Evolutionary conservation across 2,888 invertebrate genomes (phyloP).

Genomic region (Epinotia nisella): DNA sequence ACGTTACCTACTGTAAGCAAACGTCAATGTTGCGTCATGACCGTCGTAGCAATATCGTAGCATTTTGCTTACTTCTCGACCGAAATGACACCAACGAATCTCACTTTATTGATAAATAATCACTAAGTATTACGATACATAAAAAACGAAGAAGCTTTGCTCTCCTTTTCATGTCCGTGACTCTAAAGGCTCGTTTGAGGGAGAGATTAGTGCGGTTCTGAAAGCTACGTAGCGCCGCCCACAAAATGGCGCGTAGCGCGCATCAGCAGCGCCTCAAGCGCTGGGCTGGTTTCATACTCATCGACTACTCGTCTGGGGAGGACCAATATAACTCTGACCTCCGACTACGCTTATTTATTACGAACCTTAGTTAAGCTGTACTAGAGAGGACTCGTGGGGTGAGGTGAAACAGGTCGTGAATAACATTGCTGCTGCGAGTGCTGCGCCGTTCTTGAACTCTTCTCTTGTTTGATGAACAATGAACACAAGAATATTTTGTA

Average conservation of each 20-base stretch:
- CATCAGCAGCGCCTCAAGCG: constrained; percentile 43
- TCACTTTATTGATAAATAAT: background rate
- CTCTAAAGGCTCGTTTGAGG: constrained; percentile 57
- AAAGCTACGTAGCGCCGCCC: constrained; percentile 66
- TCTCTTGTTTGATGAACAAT: too few relatives aligned
- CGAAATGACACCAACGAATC: background rate
- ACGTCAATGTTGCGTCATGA: too few relatives aligned
- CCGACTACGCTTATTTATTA: background rate
- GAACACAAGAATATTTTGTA: too few relatives aligned
- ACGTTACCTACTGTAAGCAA: too few relatives aligned
- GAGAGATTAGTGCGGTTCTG: constrained; percentile 53
- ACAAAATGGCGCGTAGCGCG: constrained; percentile 71
- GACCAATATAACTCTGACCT: background rate
- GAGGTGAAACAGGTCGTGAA: too few relatives aligned
- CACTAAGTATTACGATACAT: constrained; percentile 45
- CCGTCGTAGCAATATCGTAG: constrained; percentile 1
- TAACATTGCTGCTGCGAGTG: too few relatives aligned
- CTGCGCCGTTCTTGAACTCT: too few relatives aligned
- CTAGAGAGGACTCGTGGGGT: too few relatives aligned
- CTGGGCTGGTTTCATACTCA: constrained; percentile 27
- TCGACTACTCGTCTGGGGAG: background rate
- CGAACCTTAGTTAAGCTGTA: background rate
- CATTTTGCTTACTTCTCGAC: too few relatives aligned
- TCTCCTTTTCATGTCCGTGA: constrained; percentile 64
- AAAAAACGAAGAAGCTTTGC: constrained; percentile 46